A percentile compares a stretch with the other conserved stretches of the same genome.
phyloP scores from a whole-genome alignment of 2,888 invertebrate species.

The Drosophila cracens region DNA sequence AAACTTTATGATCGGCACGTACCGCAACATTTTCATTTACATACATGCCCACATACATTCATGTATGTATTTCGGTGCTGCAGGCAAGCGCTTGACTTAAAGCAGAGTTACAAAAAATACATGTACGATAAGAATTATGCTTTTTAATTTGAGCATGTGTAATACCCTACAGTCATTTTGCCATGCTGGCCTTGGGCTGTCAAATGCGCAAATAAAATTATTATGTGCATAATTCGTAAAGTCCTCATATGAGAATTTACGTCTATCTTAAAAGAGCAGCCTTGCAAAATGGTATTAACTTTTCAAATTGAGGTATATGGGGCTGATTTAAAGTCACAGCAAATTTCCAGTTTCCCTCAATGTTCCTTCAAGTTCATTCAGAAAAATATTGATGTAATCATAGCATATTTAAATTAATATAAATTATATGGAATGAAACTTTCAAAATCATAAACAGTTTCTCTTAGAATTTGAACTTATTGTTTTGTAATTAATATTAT shows the following conservation, averaged over 20 bases:
- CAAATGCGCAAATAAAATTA: slow-evolving; percentile 8
- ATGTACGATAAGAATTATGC: slow-evolving; percentile 25
- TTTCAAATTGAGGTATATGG: neutral
- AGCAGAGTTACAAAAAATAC: slow-evolving; percentile 11
- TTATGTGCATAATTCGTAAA: neutral
- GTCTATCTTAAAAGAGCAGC: neutral
- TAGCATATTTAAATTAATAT: neutral
- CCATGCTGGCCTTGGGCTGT: neutral
- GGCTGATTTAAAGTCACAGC: neutral
- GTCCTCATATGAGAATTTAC: slow-evolving; percentile 3
- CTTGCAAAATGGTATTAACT: neutral
- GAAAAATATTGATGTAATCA: neutral
- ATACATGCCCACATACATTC: slow-evolving; percentile 22
- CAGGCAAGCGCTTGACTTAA: slow-evolving; percentile 40
- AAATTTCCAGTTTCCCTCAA: neutral
- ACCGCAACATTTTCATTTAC: slow-evolving; percentile 44
- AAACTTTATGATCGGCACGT: slow-evolving; percentile 78
- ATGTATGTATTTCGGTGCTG: slow-evolving; percentile 15
- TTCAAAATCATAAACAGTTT: neutral
- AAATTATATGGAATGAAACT: neutral
- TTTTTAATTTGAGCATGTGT: slow-evolving; percentile 50
- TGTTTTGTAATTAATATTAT: neutral
- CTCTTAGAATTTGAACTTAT: neutral
- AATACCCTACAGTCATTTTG: slow-evolving; percentile 31
- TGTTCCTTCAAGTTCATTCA: neutral